These are phyloP conservation scores for Caenorhabditis angaria DNA, from an alignment of 2,888 invertebrate species.

Conservation along the genomic window DNA sequence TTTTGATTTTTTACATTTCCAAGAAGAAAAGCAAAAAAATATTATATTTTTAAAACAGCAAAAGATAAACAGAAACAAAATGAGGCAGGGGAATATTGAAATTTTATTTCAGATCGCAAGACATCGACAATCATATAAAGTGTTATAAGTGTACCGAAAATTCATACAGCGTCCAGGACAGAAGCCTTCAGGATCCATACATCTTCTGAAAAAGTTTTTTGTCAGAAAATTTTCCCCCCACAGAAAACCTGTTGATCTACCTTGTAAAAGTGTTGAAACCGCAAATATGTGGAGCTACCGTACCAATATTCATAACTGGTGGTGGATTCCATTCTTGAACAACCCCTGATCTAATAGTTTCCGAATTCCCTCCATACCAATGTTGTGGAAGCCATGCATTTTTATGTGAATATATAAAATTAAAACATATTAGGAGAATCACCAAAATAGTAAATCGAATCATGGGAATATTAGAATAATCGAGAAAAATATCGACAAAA, in stretches of 20 bases:
- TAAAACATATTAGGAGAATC: neutral
- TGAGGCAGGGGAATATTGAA: no score
- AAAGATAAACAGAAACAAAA: neutral
- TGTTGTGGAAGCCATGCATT: conserved; percentile 56
- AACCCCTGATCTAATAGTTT: conserved; percentile 47
- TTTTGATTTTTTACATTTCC: neutral
- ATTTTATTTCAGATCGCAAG: conserved; percentile 28
- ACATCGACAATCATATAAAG: conserved; percentile 63
- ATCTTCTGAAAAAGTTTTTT: conserved; percentile 40
- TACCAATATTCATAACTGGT: conserved; percentile 42
- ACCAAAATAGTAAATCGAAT: neutral
- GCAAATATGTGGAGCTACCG: conserved; percentile 60
- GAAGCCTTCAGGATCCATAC: conserved; percentile 59
- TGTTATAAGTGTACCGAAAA: conserved; percentile 65
- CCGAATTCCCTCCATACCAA: conserved; percentile 63
- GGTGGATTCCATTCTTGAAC: conserved; percentile 50
- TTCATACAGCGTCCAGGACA: conserved; percentile 65
- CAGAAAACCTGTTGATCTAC: conserved; percentile 15
- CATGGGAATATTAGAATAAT: conserved; percentile 2
- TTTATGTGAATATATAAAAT: neutral
- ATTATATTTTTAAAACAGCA: conserved; percentile 6
- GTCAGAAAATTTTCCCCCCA: neutral
- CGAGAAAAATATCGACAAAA: conserved; percentile 16
- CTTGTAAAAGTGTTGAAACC: conserved; percentile 63
- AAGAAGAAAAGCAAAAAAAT: neutral